Base-by-base conservation (phyloP, 1,140 invertebrate species). In the Atta colombica region DNA sequence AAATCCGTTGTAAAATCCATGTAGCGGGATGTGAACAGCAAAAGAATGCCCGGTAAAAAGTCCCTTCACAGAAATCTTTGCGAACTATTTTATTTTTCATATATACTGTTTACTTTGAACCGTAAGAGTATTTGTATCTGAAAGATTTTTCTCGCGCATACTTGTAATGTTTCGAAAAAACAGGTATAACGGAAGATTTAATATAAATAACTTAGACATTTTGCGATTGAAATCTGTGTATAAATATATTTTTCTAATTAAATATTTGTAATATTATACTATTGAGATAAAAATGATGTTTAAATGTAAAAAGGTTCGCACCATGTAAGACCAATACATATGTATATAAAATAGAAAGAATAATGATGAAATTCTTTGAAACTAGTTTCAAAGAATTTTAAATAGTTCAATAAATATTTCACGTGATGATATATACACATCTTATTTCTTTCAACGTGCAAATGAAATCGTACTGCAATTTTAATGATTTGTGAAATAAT, bases 1-100 rank as follows among this genome's bases (percentile, higher is more conserved):
- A 91, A 91, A 91, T 91, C 87, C 82, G 77, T 90, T 86, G 89
- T 82, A 61, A 80, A 63, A 90, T 77, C 85, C 85, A 51, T 31
- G 31, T 45, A 49, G 31, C 55, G 21, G 66, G 58, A 69, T 74
- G 63, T 58, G 63, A 81, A 65, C 60, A 85, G 2, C 77, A 71
- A 58, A 18, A 55, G 12, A 25, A 77, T 28, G 53, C 35, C 3
- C 25, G 28, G 75, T 85, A 89, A 90, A 87, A 90, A 86, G 21
- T 87, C 61, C 77, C 63, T 87, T 60, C 21, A 60, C 8, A 53
- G 49, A 80, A 69, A 77, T 53, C 85, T 58, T 49, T 65, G 25
- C 60, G 12, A 53, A 4, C 53, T 45, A 75, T 75, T 90, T 87
- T 90, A 89, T 81, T 87, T 89, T 80, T 66, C 63, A 45, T 51